Base-by-base conservation (phyloP, 1,140 invertebrate species). In the Ceratina calcarata region DNA sequence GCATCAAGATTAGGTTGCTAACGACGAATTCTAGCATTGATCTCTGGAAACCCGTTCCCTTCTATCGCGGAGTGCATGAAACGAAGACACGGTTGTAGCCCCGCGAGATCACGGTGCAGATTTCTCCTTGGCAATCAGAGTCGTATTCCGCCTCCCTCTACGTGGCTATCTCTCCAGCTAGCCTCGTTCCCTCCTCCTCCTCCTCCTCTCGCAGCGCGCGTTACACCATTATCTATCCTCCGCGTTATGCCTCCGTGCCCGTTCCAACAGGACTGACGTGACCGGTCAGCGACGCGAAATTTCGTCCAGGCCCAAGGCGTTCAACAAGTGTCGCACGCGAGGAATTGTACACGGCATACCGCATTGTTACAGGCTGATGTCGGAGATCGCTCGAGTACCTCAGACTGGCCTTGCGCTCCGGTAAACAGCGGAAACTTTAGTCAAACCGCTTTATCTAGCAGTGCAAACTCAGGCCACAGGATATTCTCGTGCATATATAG, bases 91-190 rank as follows among this genome's bases (percentile, higher is more conserved):
- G 77, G 66, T 70, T 58, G 69, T 32, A 53, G 55, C 75, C 27
- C 62, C 77, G 70, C 55, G 82, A 85, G 83, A 85, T 85, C 83
- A 84, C 69, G 78, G 27, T 73, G 78, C 82, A 85, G 84, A 86
- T 86, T 86, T 86, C 84, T 86, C 84, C 84, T 86, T 86, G 83
- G 80, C 84, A 85, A 86, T 86, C 84, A 86, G 84, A 80, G 81
- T 86, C 84, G 83, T 86, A 85, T 86, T 86, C 83, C 84, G 74
- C 62, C 84, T 86, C 80, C 84, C 80, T 81, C 78, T 72, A 82
- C 80, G 27, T 45, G 62, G 64, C 83, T 75, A 86, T 86, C 83
- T 86, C 83, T 85, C 75, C 70, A 74, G 49, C 76, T 82, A 85
- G 84, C 82, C 84, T 85, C 78, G 78, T 85, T 85, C 84, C 84